Percentiles rank a stretch among this genome's conserved stretches.
Evolutionary conservation across 2,888 invertebrate species (phyloP).

Genomic region (Metopia argyrocephala): DNA sequence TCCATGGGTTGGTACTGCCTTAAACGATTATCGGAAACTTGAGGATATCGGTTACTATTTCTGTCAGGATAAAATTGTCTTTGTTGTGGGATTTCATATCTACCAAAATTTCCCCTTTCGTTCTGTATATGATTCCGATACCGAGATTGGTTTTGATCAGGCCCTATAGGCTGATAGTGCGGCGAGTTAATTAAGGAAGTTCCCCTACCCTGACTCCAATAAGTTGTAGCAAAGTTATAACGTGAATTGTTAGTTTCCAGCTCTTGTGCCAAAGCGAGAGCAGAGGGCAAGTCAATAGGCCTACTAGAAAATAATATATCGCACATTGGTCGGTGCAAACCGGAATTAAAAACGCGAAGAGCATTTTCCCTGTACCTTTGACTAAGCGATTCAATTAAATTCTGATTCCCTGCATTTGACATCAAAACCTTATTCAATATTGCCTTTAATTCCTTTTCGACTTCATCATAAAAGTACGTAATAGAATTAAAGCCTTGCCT

Average conservation of each 20-base stretch:
- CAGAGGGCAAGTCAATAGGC: constrained; percentile 41
- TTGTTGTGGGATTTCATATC: neutral
- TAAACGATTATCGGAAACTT: neutral
- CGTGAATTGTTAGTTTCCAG: constrained; percentile 42
- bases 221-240: constrained; percentile 31
- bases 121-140: neutral
- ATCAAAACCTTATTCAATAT: constrained; percentile 15
- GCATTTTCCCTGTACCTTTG: constrained; percentile 48
- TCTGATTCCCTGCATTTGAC: constrained; percentile 18
- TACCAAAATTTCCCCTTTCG: too few relatives aligned
- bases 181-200: constrained; percentile 10
- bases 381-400: constrained; percentile 21
- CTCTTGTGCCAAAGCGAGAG: too few relatives aligned
- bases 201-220: constrained; percentile 14
- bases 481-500: constrained; percentile 51
- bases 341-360: too few relatives aligned
- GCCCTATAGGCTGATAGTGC: constrained; percentile 17
- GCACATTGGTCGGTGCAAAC: constrained; percentile 41
- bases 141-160: neutral
- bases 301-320: constrained; percentile 45
- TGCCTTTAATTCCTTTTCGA: neutral
- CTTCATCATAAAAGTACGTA: neutral
- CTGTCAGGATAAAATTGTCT: neutral
- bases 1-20: constrained; percentile 23
- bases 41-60: neutral